Percentiles rank a stretch among this genome's conserved stretches.
These are phyloP conservation scores for Coregonus sp. DNA, from an alignment of 2,797 vertebrate genomes.

Conservation along the genomic window DNA sequence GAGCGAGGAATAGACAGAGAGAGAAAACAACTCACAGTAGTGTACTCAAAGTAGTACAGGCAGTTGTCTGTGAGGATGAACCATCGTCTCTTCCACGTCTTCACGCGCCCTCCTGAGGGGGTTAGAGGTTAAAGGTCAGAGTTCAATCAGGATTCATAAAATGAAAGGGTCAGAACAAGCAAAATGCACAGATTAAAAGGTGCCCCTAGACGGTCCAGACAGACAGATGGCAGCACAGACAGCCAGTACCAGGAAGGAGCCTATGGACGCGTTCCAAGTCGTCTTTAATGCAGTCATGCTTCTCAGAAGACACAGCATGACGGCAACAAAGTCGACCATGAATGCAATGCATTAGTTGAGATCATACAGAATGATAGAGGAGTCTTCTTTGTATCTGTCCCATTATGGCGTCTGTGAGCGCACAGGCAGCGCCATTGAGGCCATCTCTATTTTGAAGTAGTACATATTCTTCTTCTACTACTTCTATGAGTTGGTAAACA, in stretches of 20 bases:
- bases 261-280: not conserved
- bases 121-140: not conserved
- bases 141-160: constrained; percentile 2
- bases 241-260: constrained; percentile 16
- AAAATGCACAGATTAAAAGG: not conserved
- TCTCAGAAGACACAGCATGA: not conserved
- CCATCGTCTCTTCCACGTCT: constrained; percentile 98
- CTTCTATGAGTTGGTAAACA: too few relatives aligned
- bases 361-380: not conserved
- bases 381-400: too few relatives aligned
- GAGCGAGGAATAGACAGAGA: not conserved
- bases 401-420: too few relatives aligned
- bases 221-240: constrained; percentile 23
- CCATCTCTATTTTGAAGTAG: too few relatives aligned
- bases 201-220: constrained; percentile 12
- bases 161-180: not conserved
- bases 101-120: constrained; percentile 90
- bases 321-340: not conserved
- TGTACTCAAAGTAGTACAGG: constrained; percentile 98
- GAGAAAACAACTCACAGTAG: constrained; percentile 79
- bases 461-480: too few relatives aligned
- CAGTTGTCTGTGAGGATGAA: constrained; percentile 97
- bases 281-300: not conserved
- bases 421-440: too few relatives aligned
- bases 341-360: constrained; percentile 12